Conservation (phyloP, 2,888 invertebrate genomes). For the Torymus auratus region DNA sequence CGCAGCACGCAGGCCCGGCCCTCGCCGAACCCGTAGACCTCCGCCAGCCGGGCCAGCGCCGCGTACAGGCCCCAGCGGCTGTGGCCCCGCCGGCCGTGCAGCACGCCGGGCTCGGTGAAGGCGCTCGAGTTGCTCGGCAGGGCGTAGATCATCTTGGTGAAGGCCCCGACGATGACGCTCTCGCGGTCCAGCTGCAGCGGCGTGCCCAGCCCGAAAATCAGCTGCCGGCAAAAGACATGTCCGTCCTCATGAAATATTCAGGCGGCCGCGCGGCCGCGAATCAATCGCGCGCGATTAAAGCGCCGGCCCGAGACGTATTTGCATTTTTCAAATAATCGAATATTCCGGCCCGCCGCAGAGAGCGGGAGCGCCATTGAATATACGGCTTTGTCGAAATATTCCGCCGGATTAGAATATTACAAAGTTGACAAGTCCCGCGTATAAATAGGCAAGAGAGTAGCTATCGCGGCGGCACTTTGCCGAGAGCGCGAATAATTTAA, state of each 20-base stretch:
- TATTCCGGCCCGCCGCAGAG: too few relatives aligned
- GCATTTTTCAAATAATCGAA: slow-evolving; percentile 51
- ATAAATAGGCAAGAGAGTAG: slow-evolving; percentile 7
- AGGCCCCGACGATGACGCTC: slow-evolving; percentile 75
- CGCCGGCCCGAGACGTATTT: slow-evolving; percentile 32
- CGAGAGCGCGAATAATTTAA: slow-evolving; percentile 26
- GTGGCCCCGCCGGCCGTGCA: background rate
- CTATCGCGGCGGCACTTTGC: background rate
- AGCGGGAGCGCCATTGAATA: slow-evolving; percentile 21
- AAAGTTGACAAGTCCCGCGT: background rate
- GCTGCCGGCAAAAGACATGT: slow-evolving; percentile 63
- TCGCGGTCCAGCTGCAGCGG: slow-evolving; percentile 74
- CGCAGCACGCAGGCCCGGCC: slow-evolving; percentile 84
- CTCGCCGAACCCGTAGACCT: slow-evolving; percentile 72
- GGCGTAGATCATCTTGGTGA: slow-evolving; percentile 74
- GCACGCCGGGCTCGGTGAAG: slow-evolving; percentile 76
- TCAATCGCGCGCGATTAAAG: too few relatives aligned
- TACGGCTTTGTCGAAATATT: background rate
- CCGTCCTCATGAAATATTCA: background rate
- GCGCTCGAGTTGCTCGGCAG: slow-evolving; percentile 75
- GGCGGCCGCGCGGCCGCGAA: background rate
- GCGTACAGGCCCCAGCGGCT: slow-evolving; percentile 83
- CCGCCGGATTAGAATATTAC: slow-evolving; percentile 2
- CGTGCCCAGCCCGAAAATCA: slow-evolving; percentile 76
- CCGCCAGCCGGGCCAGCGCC: slow-evolving; percentile 80